Conservation (phyloP, 2,113 vertebrate species). For the Calonectris borealis region DNA sequence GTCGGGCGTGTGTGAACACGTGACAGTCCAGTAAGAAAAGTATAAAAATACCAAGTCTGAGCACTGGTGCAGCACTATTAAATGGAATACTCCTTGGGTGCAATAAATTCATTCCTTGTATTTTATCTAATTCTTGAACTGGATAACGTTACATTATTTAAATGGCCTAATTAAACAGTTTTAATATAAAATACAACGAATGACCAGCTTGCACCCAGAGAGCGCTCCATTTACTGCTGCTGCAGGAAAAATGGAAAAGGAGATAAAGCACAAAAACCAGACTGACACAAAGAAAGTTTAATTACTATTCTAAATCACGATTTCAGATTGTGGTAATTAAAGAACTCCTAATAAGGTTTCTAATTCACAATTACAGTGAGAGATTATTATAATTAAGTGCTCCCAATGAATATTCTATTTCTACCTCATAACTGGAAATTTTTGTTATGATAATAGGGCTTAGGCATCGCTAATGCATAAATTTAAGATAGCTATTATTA, state of each 20-base stretch:
- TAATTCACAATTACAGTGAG: background rate
- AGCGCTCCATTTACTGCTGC: too few relatives aligned
- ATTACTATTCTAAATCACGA: background rate
- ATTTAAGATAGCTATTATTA: background rate
- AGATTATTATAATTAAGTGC: background rate
- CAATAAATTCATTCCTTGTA: background rate
- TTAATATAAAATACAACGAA: background rate
- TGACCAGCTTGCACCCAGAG: background rate
- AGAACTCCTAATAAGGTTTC: background rate
- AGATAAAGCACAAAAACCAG: background rate
- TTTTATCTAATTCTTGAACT: background rate
- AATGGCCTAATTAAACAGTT: background rate
- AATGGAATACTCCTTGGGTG: background rate
- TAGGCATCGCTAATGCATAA: background rate
- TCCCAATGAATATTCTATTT: too few relatives aligned
- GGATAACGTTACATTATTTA: background rate
- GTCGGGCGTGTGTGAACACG: too few relatives aligned
- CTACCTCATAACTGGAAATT: background rate
- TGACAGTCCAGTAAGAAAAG: background rate
- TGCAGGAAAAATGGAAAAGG: background rate
- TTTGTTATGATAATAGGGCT: background rate
- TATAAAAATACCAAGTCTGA: background rate
- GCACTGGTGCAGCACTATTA: background rate
- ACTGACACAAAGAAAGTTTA: background rate
- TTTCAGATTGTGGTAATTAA: background rate